These are phyloP conservation scores for Amniataba percoides DNA, from an alignment of 2,797 vertebrate species.

Conservation along the genomic window DNA sequence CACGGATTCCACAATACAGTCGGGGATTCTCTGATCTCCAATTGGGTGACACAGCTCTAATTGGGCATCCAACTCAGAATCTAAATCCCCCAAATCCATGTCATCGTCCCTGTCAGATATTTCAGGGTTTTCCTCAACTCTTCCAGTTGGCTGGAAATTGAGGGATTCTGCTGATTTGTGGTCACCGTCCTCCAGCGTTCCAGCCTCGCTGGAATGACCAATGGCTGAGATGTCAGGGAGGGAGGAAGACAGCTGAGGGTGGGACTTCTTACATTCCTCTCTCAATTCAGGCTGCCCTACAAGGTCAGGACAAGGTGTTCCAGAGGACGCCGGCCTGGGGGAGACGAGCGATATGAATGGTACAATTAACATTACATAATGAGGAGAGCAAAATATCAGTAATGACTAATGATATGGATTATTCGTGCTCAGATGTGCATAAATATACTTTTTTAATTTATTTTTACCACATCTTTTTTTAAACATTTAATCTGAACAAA, in stretches of 20 bases:
- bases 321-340: slow-evolving; percentile 58
- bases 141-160: slow-evolving; percentile 40
- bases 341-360: slow-evolving; percentile 11
- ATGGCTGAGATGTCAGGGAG: slow-evolving; percentile 85
- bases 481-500: neutral
- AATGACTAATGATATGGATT: neutral
- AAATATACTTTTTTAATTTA: neutral
- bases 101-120: slow-evolving; percentile 22
- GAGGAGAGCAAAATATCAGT: neutral
- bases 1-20: slow-evolving; percentile 79
- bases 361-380: neutral
- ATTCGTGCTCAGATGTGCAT: slow-evolving; percentile 4
- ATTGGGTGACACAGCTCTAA: slow-evolving; percentile 19
- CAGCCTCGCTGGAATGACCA: slow-evolving; percentile 31
- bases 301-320: slow-evolving; percentile 78
- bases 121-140: slow-evolving; percentile 3
- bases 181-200: slow-evolving; percentile 24
- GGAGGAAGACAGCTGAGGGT: slow-evolving; percentile 73
- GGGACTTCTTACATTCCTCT: slow-evolving; percentile 53
- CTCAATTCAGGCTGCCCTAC: slow-evolving; percentile 71
- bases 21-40: slow-evolving; percentile 64
- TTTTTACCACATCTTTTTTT: neutral
- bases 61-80: slow-evolving; percentile 62
- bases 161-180: slow-evolving; percentile 65
- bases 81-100: slow-evolving; percentile 57